Evolutionary conservation across 2,113 vertebrate genomes (phyloP), one percentile per base, ranked within the genome.

Genomic region (Rhineura floridana): DNA sequence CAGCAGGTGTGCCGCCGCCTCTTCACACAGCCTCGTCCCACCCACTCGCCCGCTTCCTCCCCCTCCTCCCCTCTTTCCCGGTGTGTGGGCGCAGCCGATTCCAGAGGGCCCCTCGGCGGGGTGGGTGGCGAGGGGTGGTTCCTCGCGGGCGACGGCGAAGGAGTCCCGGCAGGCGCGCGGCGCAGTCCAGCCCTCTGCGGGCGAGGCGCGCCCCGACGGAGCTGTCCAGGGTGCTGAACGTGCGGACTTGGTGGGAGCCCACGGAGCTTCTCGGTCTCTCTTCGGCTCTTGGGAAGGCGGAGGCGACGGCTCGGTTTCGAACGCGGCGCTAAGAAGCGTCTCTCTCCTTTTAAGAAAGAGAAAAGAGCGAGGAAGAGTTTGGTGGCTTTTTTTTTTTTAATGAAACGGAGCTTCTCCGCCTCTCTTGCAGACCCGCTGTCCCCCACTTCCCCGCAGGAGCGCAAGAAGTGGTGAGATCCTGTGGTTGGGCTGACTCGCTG

Each of bases 161-260:
- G 25, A 2, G 48, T 12, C 25, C 10, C 2, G 59, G 10, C 36
- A 3, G 15, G 36, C 36, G 46, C 76, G 4, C 55, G 7, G 42
- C 46, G 23, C 42, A 44, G 8, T 76, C 73, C 23, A 25, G 73
- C 70, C 70, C 6, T 72, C 70, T 17, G 70, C 70, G 19, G 70
- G 36, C n/a, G 21, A 72, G 70, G 13, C 13, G 70, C 70, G 30
- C 70, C n/a, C 5, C 15, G 70, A 21, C 15, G 19, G 39, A 72
- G 78, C 86, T 87, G 12, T 81, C 86, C 78, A 10, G n/a, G 67
- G 86, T 82, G 2, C 86, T 87, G 52, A 87, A 81, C 17, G 5
- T 21, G 46, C 42, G 11, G 33, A 28, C 30, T 30, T 7, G 11
- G 3, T 55, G 52, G 52, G 52, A 55, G 52, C 52, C 50, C n/a